Evolutionary conservation across 2,797 vertebrate species (phyloP), one percentile per base, ranked within the genome.

Genomic region (Rhadinocentrus ornatus): DNA sequence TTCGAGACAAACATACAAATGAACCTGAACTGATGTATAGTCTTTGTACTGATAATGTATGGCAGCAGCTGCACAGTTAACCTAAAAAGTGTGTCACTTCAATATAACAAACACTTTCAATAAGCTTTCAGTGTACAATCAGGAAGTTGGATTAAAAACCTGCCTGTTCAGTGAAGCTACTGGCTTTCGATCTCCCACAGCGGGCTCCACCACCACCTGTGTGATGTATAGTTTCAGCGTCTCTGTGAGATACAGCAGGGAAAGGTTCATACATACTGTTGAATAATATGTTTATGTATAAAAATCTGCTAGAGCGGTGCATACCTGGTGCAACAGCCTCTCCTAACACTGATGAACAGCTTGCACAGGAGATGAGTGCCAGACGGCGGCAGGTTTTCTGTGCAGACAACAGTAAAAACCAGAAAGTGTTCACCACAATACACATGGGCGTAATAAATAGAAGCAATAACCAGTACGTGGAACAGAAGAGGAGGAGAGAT

Each of bases 271-370:
- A 46, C 2, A 41, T 24, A 16, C 13, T 18, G 3, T 2, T 16
- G 3, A 62, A 56, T 62, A 50, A 24, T 0, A 6, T 35, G 7
- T 63, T 71, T 56, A 41, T 59, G 44, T 32, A 24, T 37, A 41
- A 69, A 61, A 55, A 54, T n/a, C 35, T 48, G 9, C 34, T 10
- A 27, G 31, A 66, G 26, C 1, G 10, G 31, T 22, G 11, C 10
- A 12, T 86, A 99, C 98, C 97, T 96, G 96, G 89, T 85, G 97
- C 91, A 54, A 95, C 4, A 8, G 85, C 90, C 85, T 98, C 96
- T 91, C 97, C 97, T 75, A 99, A 93, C 67, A 86, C 87, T 18
- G 87, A 90, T 44, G 93, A 96, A 83, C 98, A 99, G 89, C 95
- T 95, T 64, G 93, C 93, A 92, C 98, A 99, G 89, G 95, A 93